Conservation (phyloP, 2,797 vertebrate genomes). For the Cossypha caffra region DNA sequence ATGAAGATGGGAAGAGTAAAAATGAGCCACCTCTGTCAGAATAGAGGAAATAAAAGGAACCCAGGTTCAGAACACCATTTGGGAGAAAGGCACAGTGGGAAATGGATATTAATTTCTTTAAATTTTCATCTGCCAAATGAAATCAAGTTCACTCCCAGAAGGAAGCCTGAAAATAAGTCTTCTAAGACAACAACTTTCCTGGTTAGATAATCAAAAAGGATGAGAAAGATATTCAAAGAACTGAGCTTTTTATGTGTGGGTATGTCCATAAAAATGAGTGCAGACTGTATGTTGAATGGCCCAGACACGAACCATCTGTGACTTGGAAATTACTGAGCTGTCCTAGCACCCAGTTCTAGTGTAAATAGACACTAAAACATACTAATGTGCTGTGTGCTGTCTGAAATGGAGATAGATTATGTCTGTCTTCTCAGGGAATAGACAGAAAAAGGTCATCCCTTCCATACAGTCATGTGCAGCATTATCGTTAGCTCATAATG, state of each 20-base stretch:
- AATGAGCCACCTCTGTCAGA: not conserved
- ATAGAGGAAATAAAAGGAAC: not conserved
- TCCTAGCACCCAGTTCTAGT: constrained; percentile 21
- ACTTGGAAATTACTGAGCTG: not conserved
- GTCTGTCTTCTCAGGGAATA: constrained; percentile 34
- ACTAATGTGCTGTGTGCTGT: constrained; percentile 18
- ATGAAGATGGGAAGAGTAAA: not conserved
- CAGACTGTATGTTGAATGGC: not conserved
- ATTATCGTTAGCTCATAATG: constrained; percentile 38
- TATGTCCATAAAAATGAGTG: not conserved
- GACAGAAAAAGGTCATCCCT: constrained; percentile 46
- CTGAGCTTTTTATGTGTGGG: not conserved
- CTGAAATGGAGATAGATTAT: constrained; percentile 50
- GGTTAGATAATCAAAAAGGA: not conserved
- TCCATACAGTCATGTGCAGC: constrained; percentile 6
- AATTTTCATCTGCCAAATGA: not conserved
- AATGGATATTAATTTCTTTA: not conserved
- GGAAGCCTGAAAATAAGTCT: not conserved
- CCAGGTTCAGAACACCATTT: not conserved
- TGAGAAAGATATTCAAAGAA: not conserved
- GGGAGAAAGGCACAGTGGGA: not conserved
- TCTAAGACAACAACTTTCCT: not conserved
- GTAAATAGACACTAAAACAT: constrained; percentile 34
- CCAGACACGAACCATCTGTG: constrained; percentile 55
- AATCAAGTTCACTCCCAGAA: not conserved